A percentile compares a stretch with the other conserved stretches of the same genome.
Evolutionary conservation across 2,113 vertebrate genomes (phyloP).

Genomic region (Elachura formosa): DNA sequence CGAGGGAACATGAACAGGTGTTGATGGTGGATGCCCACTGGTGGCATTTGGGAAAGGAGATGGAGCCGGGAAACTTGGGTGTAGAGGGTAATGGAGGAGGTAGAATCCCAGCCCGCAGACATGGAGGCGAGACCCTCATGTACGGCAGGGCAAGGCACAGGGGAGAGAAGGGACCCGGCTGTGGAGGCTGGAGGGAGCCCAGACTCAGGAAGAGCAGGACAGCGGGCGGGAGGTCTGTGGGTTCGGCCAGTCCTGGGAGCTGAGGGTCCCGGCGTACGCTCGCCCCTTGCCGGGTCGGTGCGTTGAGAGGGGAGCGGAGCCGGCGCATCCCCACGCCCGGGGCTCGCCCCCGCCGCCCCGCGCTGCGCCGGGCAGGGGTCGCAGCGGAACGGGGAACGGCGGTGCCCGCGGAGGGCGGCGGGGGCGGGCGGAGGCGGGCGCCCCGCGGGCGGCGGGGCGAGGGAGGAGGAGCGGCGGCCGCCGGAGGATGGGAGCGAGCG

Average conservation of each 20-base stretch:
- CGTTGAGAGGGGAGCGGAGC: not conserved
- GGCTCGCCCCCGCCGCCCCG: not conserved
- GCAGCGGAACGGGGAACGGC: not conserved
- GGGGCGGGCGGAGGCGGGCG: too few relatives aligned
- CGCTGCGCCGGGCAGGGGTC: not conserved
- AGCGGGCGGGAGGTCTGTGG: accelerated
- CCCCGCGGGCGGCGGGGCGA: too few relatives aligned
- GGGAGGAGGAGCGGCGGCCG: too few relatives aligned
- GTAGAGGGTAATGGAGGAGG: not conserved
- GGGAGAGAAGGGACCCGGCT: too few relatives aligned
- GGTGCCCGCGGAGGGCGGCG: not conserved
- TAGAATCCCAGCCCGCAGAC: not conserved
- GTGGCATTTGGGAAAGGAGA: not conserved
- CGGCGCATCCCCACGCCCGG: not conserved
- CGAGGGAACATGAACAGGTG: not conserved
- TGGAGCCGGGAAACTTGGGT: not conserved
- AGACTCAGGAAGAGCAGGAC: too few relatives aligned
- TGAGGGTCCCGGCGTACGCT: not conserved
- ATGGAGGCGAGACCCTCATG: not conserved
- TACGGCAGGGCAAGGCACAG: not conserved
- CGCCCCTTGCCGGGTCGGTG: slow-evolving; percentile 10
- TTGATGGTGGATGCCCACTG: not conserved
- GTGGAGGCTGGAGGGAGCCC: not conserved
- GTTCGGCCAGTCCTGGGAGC: not conserved
- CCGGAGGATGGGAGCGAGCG: too few relatives aligned